These are phyloP conservation scores for Phalloptychus januarius DNA, from an alignment of 2,797 vertebrate genomes.

Conservation along the genomic window DNA sequence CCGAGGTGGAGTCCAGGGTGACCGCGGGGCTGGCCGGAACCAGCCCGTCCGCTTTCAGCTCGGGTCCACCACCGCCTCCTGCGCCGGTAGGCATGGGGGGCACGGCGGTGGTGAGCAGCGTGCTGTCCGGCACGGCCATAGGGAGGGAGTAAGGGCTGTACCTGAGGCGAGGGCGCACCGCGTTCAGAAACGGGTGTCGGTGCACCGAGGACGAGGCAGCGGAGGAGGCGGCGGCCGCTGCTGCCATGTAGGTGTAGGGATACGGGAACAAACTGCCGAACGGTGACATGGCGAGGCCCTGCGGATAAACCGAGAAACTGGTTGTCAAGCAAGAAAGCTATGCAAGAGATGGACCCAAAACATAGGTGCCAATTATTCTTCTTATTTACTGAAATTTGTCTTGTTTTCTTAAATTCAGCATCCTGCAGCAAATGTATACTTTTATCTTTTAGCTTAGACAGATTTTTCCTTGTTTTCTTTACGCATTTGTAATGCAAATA, in stretches of 20 bases:
- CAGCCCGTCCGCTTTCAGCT: conserved; percentile 83
- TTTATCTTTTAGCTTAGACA: conserved; percentile 13
- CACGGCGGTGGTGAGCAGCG: conserved; percentile 86
- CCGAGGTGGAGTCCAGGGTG: conserved; percentile 91
- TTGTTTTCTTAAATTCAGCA: conserved; percentile 10
- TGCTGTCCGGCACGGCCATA: conserved; percentile 88
- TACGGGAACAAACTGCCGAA: conserved; percentile 95
- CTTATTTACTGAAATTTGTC: not conserved
- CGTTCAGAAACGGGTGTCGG: conserved; percentile 92
- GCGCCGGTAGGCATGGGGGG: conserved; percentile 78
- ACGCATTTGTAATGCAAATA: conserved; percentile 43
- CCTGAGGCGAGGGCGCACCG: conserved; percentile 91
- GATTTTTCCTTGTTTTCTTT: conserved; percentile 10
- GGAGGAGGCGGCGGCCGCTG: conserved; percentile 89
- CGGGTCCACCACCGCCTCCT: conserved; percentile 63
- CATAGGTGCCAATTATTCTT: not conserved
- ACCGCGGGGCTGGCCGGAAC: conserved; percentile 82
- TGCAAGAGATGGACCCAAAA: not conserved
- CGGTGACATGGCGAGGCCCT: conserved; percentile 96
- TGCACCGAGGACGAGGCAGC: conserved; percentile 89
- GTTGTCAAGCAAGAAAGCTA: conserved; percentile 12
- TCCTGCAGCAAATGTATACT: conserved; percentile 14
- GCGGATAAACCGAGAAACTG: conserved; percentile 45
- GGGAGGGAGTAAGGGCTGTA: conserved; percentile 96
- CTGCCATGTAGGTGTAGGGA: conserved; percentile 98